Percentiles rank a stretch among this genome's conserved stretches.
Conservation (phyloP, 2,113 vertebrate species). For the Lota lota region DNA sequence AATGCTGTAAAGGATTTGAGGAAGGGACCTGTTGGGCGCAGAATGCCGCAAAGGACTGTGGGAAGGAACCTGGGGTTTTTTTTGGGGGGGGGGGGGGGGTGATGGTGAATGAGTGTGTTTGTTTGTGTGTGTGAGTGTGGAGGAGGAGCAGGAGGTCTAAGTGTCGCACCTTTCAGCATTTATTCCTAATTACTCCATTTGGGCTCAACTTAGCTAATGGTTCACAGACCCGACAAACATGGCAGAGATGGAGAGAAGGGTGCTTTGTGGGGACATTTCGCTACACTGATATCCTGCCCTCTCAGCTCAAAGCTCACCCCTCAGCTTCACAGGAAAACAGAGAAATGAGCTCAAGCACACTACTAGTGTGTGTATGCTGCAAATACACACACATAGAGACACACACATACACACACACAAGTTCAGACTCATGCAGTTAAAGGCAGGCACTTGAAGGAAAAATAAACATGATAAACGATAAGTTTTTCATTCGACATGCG, state of each 20-base stretch:
- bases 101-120: not conserved
- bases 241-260: slow-evolving; percentile 30
- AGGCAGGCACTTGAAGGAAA: slow-evolving; percentile 41
- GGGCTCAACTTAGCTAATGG: slow-evolving; percentile 61
- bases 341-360: slow-evolving; percentile 48
- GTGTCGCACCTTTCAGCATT: slow-evolving; percentile 73
- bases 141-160: slow-evolving; percentile 35
- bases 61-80: no score
- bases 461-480: slow-evolving; percentile 51
- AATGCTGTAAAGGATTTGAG: no score
- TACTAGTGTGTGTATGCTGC: slow-evolving; percentile 41
- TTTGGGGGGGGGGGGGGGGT: slow-evolving; percentile 7
- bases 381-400: slow-evolving; percentile 57
- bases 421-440: slow-evolving; percentile 54
- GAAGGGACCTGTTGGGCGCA: no score
- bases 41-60: no score
- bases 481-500: slow-evolving; percentile 37
- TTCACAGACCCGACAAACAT: slow-evolving; percentile 59
- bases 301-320: slow-evolving; percentile 24
- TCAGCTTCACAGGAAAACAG: slow-evolving; percentile 48
- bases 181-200: slow-evolving; percentile 70
- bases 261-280: slow-evolving; percentile 31
- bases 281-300: slow-evolving; percentile 40
- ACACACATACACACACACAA: slow-evolving; percentile 41
- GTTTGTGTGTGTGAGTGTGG: not conserved